Evolutionary conservation across 2,113 vertebrate genomes (phyloP).

Genomic region (Condylura cristata): DNA sequence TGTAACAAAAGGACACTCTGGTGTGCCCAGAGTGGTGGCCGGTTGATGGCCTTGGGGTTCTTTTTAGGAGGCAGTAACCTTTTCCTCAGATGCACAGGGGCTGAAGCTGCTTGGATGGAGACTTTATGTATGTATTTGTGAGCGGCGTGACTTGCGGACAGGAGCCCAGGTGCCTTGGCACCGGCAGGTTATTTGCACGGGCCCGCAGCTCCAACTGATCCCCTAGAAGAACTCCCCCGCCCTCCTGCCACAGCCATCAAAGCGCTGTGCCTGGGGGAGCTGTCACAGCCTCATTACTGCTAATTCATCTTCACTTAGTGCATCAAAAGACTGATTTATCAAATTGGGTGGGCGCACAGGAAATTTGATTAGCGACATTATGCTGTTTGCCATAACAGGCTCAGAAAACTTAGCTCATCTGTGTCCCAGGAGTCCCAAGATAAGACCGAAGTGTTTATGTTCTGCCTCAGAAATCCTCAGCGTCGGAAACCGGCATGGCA

Average conservation of each 20-base stretch:
- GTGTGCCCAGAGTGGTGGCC: neutral
- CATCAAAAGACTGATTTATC: slow-evolving; percentile 76
- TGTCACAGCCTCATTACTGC: slow-evolving; percentile 79
- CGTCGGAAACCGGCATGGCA: neutral
- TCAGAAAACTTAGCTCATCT: slow-evolving; percentile 63
- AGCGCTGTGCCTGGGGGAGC: slow-evolving; percentile 61
- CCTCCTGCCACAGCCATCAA: slow-evolving; percentile 63
- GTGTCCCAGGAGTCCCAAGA: slow-evolving; percentile 66
- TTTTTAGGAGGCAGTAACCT: neutral
- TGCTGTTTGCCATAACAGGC: slow-evolving; percentile 64
- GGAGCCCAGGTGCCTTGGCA: neutral
- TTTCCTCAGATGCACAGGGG: neutral
- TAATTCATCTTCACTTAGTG: slow-evolving; percentile 77
- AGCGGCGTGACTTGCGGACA: neutral
- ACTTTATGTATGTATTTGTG: neutral
- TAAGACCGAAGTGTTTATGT: neutral
- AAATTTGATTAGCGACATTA: slow-evolving; percentile 75
- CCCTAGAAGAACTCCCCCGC: slow-evolving; percentile 28
- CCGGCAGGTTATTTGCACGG: neutral
- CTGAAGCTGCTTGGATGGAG: neutral
- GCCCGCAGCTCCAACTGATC: slow-evolving; percentile 7
- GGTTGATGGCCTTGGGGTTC: neutral
- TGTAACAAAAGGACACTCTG: neutral
- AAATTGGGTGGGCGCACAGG: slow-evolving; percentile 74
- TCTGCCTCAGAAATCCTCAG: slow-evolving; percentile 25